Conservation (phyloP, 2,888 invertebrate genomes). For the Cantharis lateralis region DNA sequence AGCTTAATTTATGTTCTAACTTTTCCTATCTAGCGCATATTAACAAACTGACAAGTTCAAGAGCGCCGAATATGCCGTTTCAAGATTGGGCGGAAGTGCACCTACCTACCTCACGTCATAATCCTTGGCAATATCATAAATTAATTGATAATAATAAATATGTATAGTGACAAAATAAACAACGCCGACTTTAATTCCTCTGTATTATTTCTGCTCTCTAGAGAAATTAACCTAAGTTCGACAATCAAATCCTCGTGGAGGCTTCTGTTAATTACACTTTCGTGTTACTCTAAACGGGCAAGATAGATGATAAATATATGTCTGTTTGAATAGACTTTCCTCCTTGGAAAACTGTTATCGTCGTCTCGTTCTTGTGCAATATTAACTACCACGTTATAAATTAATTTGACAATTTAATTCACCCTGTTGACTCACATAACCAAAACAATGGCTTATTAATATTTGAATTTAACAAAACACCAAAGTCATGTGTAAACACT, state of each 20-base stretch:
- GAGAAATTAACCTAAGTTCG: constrained; percentile 50
- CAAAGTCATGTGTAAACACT: not conserved
- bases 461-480: not conserved
- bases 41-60: constrained; percentile 36
- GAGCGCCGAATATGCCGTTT: constrained; percentile 28
- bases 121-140: constrained; percentile 33
- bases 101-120: not conserved
- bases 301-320: constrained; percentile 39
- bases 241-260: constrained; percentile 44
- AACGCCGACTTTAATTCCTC: constrained; percentile 28
- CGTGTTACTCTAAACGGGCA: constrained; percentile 37
- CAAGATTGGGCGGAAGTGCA: not conserved
- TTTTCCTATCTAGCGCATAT: constrained; percentile 30
- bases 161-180: constrained; percentile 38
- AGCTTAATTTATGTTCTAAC: constrained; percentile 43
- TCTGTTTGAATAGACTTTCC: constrained; percentile 35
- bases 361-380: constrained; percentile 22
- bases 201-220: constrained; percentile 47
- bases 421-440: constrained; percentile 17
- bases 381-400: constrained; percentile 32
- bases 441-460: constrained; percentile 16
- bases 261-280: constrained; percentile 45
- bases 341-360: constrained; percentile 27
- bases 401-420: constrained; percentile 31
- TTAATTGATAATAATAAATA: constrained; percentile 38